phyloP scores from a whole-genome alignment of 2,113 vertebrate species.

The Numida meleagris region DNA sequence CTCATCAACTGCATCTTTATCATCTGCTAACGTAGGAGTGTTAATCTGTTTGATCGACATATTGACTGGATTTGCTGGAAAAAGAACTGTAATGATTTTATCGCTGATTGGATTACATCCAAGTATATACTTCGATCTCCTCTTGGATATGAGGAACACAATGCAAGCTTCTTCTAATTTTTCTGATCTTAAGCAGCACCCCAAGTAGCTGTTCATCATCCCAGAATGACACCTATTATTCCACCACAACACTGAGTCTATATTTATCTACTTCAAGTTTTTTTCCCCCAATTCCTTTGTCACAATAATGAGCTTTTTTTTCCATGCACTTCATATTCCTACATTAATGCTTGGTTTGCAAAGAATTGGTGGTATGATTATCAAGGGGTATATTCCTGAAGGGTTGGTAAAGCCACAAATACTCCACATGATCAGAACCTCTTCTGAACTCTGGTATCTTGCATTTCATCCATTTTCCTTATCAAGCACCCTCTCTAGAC shows the following conservation, averaged over 20 bases:
- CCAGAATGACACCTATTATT: slow-evolving; percentile 31
- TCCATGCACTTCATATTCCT: neutral
- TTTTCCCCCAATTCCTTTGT: neutral
- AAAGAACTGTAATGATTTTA: slow-evolving; percentile 54
- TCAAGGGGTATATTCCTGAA: neutral
- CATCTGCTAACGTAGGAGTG: slow-evolving; percentile 57
- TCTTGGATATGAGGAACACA: slow-evolving; percentile 21
- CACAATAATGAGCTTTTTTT: neutral
- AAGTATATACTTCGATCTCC: slow-evolving; percentile 21
- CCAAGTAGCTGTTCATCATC: neutral
- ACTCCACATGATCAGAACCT: neutral
- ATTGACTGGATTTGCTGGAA: slow-evolving; percentile 54
- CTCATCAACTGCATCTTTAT: slow-evolving; percentile 41
- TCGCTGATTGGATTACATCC: slow-evolving; percentile 42
- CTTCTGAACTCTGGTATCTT: neutral
- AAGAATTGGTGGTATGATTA: neutral
- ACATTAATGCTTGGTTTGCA: neutral
- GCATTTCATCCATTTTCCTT: neutral
- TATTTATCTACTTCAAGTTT: slow-evolving; percentile 2
- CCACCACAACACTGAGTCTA: neutral
- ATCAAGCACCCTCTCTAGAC: neutral
- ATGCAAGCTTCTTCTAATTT: slow-evolving; percentile 3
- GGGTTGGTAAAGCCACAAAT: neutral
- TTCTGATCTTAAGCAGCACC: slow-evolving; percentile 26
- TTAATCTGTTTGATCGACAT: slow-evolving; percentile 48